These are phyloP conservation scores for Eurystomus gularis DNA, from an alignment of 2,113 vertebrate species.

Conservation along the genomic window DNA sequence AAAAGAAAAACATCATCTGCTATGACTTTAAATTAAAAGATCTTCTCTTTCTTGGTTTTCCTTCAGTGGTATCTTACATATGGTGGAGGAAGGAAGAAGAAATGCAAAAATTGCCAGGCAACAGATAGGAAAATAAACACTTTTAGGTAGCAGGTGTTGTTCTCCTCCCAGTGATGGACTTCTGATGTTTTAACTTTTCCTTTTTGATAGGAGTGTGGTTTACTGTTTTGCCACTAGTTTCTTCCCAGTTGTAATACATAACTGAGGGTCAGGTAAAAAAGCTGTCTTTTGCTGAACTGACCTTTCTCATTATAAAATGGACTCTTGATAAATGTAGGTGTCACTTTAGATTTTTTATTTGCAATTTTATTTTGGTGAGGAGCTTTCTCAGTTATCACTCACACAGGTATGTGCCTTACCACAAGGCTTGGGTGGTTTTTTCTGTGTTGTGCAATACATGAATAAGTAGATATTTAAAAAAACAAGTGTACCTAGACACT, in stretches of 20 bases:
- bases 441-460: neutral
- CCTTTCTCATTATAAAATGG: neutral
- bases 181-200: neutral
- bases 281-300: neutral
- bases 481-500: neutral
- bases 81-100: neutral
- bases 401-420: neutral
- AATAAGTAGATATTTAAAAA: neutral
- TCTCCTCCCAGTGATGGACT: neutral
- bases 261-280: neutral
- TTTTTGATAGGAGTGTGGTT: neutral
- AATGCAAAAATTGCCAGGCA: neutral
- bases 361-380: neutral
- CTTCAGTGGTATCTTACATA: neutral
- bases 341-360: neutral
- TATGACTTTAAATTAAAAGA: neutral
- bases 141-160: neutral
- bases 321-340: neutral
- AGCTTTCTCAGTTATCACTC: neutral
- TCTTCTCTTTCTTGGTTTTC: neutral
- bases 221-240: neutral
- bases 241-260: neutral
- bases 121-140: neutral
- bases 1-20: neutral
- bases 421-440: neutral